Conservation (phyloP, 1,140 invertebrate species). For the Luehdorfia chinensis region DNA sequence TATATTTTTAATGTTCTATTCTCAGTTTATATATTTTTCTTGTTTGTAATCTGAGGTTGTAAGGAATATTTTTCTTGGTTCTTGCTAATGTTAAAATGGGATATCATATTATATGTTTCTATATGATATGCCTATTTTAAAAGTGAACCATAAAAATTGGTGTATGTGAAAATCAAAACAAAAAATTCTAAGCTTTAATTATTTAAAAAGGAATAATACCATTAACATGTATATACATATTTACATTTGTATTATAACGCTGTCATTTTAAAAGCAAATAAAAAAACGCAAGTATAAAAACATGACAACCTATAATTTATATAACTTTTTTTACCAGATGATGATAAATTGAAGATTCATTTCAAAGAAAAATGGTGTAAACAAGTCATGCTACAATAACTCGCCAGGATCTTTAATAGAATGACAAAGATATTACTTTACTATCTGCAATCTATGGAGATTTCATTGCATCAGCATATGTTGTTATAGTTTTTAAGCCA, state of each 20-base stretch:
- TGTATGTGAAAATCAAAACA: conserved; percentile 25
- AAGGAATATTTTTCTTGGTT: no score
- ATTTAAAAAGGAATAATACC: conserved; percentile 42
- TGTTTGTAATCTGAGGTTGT: no score
- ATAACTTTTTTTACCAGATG: neutral
- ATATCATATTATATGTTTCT: neutral
- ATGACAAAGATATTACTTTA: no score
- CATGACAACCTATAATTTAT: conserved; percentile 23
- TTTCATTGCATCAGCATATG: no score
- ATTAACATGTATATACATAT: conserved; percentile 71
- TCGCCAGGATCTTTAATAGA: no score
- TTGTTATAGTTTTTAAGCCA: no score
- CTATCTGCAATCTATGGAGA: no score
- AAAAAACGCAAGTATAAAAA: conserved; percentile 29
- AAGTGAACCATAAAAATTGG: neutral
- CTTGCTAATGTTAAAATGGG: no score
- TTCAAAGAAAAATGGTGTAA: conserved; percentile 12
- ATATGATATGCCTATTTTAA: neutral
- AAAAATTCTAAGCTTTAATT: conserved; percentile 38
- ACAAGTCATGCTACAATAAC: no score
- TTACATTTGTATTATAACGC: conserved; percentile 59
- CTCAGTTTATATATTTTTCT: no score
- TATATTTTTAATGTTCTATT: no score
- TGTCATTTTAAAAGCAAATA: conserved; percentile 34
- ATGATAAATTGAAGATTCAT: conserved; percentile 8